A percentile compares a stretch with the other conserved stretches of the same genome.
These are phyloP conservation scores for Bombus sylvicola DNA, from an alignment of 1,140 invertebrate species.

Conservation along the genomic window DNA sequence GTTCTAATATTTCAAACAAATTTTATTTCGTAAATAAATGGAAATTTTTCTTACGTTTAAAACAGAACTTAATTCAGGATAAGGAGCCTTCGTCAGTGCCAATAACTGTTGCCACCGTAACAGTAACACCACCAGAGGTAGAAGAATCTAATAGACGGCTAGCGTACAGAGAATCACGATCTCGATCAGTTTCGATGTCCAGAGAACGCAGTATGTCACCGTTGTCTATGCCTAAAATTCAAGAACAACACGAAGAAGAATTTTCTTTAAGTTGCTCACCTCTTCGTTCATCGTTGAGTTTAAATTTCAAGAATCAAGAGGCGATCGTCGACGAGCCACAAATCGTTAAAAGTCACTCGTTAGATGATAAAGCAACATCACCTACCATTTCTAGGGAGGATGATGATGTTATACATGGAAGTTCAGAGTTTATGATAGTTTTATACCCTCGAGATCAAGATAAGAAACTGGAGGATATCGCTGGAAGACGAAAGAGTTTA, in stretches of 20 bases:
- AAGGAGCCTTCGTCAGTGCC: constrained; percentile 20
- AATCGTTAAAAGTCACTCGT: background rate
- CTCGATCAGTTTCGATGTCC: constrained; percentile 10
- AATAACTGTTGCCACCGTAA: background rate
- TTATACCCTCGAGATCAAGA: constrained; percentile 87
- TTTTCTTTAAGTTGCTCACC: background rate
- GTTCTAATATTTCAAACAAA: too few species aligned
- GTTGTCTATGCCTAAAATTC: constrained; percentile 48
- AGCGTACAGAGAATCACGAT: constrained; percentile 31
- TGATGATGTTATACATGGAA: constrained; percentile 81
- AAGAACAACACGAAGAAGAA: constrained; percentile 42
- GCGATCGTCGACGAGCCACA: constrained; percentile 23
- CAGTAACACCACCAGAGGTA: constrained; percentile 20
- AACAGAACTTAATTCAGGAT: constrained; percentile 12
- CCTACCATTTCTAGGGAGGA: constrained; percentile 56
- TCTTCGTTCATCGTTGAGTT: background rate
- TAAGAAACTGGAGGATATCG: background rate
- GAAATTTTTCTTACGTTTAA: background rate
- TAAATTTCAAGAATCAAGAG: constrained; percentile 48
- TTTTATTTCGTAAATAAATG: too few species aligned
- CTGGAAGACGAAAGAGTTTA: background rate
- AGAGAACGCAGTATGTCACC: constrained; percentile 64
- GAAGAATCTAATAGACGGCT: constrained; percentile 35
- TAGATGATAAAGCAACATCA: constrained; percentile 23
- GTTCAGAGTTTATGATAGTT: constrained; percentile 91